Conservation (phyloP, 2,888 invertebrate species). For the Halictus ligatus region DNA sequence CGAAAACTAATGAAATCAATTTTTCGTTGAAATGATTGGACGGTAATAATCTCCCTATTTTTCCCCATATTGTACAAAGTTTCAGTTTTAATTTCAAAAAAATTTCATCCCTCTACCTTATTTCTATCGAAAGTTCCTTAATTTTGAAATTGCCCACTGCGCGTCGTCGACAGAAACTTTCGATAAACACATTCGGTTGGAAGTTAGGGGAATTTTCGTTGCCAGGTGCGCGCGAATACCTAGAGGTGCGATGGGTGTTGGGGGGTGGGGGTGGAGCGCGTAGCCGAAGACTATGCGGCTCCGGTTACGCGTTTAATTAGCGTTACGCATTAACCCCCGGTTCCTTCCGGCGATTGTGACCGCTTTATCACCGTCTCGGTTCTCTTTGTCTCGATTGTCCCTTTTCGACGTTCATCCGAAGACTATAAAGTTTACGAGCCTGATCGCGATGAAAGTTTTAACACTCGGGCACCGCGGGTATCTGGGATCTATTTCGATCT, state of each 20-base stretch:
- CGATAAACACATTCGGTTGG: background rate
- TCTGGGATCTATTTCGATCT: background rate
- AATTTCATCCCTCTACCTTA: too few species aligned
- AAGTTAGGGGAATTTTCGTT: slow-evolving; percentile 10
- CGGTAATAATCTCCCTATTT: too few species aligned
- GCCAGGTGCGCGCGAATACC: slow-evolving; percentile 17
- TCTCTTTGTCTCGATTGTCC: background rate
- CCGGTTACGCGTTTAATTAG: slow-evolving; percentile 11
- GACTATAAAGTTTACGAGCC: background rate
- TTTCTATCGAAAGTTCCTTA: too few species aligned
- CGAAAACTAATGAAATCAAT: too few species aligned
- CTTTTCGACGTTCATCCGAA: background rate
- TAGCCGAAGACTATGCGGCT: background rate
- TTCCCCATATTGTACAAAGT: too few species aligned
- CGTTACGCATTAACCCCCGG: background rate
- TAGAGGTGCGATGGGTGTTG: background rate
- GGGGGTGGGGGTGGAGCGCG: background rate
- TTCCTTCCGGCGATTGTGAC: background rate
- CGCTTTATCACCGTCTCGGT: background rate
- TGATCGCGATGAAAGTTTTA: background rate
- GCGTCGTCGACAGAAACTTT: too few species aligned
- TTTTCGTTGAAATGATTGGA: too few species aligned
- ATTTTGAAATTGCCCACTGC: too few species aligned
- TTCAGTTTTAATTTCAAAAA: too few species aligned
- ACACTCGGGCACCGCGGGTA: background rate